phyloP scores from a whole-genome alignment of 2,113 vertebrate genomes.

The Gymnocephalus cernua region DNA sequence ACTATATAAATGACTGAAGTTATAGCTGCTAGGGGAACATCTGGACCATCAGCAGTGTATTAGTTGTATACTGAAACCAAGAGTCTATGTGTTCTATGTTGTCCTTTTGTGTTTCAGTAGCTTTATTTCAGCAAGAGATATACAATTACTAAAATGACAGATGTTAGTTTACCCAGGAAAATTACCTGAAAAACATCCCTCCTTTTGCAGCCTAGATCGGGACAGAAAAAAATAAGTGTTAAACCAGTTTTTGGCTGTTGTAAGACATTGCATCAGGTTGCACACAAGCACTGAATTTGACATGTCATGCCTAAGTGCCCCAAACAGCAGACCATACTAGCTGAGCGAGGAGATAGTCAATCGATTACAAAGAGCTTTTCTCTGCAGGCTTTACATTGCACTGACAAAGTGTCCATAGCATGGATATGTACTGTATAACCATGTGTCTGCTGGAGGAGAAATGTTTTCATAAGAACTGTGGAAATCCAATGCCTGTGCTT shows the following conservation, averaged over 20 bases:
- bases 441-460: slow-evolving; percentile 54
- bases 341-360: slow-evolving; percentile 33
- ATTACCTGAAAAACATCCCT: background rate
- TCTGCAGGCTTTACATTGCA: slow-evolving; percentile 51
- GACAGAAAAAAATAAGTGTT: background rate
- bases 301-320: slow-evolving; percentile 40
- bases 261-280: slow-evolving; percentile 22
- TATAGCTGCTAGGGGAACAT: too few species aligned
- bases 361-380: slow-evolving; percentile 54
- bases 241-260: background rate
- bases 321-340: slow-evolving; percentile 25
- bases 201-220: background rate
- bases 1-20: background rate
- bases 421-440: slow-evolving; percentile 38
- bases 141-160: background rate
- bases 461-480: slow-evolving; percentile 37
- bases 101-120: background rate
- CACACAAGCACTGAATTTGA: slow-evolving; percentile 7
- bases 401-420: slow-evolving; percentile 43
- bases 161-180: background rate
- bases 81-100: background rate
- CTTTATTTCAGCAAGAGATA: background rate
- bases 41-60: background rate
- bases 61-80: background rate
- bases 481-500: slow-evolving; percentile 37